phyloP scores from a whole-genome alignment of 2,113 vertebrate species.

The Nycticebus coucang region DNA sequence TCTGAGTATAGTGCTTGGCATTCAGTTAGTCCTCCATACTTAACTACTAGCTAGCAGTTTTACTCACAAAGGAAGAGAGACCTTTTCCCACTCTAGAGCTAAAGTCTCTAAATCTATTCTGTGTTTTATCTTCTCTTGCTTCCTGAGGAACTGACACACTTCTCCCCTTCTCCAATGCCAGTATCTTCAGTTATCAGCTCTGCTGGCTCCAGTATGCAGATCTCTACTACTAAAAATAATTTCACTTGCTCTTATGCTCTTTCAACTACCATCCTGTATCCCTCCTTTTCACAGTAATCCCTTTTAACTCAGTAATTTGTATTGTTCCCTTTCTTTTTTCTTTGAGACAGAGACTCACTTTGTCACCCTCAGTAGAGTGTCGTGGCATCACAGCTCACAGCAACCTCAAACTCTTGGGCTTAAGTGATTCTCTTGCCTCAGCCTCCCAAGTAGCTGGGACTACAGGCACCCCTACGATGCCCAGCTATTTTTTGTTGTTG shows the following conservation, averaged over 20 bases:
- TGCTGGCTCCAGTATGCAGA: background rate
- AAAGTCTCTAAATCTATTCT: background rate
- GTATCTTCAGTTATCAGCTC: background rate
- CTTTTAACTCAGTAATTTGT: slow-evolving; percentile 6
- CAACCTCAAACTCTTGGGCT: too few species aligned
- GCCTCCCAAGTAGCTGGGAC: too few species aligned
- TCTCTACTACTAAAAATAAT: background rate
- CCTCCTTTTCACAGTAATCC: background rate
- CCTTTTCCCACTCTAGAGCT: background rate
- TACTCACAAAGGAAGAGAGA: background rate
- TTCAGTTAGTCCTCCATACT: background rate
- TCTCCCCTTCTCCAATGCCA: background rate
- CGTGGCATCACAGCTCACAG: too few species aligned
- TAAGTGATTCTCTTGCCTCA: too few species aligned
- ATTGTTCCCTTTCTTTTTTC: background rate
- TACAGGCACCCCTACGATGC: too few species aligned
- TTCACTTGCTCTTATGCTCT: background rate
- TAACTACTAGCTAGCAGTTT: background rate
- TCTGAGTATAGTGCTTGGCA: background rate
- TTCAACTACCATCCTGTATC: background rate
- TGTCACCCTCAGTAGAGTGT: too few species aligned
- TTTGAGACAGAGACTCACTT: too few species aligned
- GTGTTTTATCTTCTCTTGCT: background rate
- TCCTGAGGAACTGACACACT: background rate
- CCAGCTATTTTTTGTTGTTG: too few species aligned